phyloP scores from a whole-genome alignment of 2,797 vertebrate species.

The Acipenser ruthenus region DNA sequence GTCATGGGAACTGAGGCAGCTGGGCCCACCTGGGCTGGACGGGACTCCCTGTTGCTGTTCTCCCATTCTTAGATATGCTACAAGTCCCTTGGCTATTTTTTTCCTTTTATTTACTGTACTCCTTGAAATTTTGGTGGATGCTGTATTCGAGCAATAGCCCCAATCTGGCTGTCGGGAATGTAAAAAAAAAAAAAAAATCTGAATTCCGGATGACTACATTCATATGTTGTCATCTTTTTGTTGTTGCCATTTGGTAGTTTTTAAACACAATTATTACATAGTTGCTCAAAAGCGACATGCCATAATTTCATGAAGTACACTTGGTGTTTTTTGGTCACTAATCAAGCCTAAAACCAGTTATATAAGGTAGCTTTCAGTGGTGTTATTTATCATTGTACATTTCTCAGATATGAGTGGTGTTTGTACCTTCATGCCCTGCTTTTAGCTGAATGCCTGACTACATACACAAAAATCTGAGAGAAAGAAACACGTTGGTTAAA shows the following conservation, averaged over 20 bases:
- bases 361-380: conserved; percentile 30
- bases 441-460: conserved; percentile 7
- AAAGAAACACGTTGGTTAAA: too few species aligned
- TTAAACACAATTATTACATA: not conserved
- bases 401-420: conserved; percentile 49
- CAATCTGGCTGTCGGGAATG: too few species aligned
- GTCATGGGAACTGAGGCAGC: conserved; percentile 52
- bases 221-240: too few species aligned
- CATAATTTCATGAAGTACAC: conserved; percentile 48
- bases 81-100: conserved; percentile 38
- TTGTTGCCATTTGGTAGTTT: too few species aligned
- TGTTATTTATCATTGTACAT: conserved; percentile 43
- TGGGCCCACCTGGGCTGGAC: conserved; percentile 39
- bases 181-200: too few species aligned
- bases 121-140: conserved; percentile 59
- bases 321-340: conserved; percentile 38
- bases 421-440: conserved; percentile 57
- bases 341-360: conserved; percentile 48
- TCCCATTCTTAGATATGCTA: conserved; percentile 55
- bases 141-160: conserved; percentile 9
- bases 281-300: conserved; percentile 40
- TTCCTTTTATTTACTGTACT: conserved; percentile 34
- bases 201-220: too few species aligned
- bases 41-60: conserved; percentile 50
- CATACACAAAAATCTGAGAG: too few species aligned